These are phyloP conservation scores for Mellivora capensis DNA, from an alignment of 2,113 vertebrate species.

Conservation along the genomic window DNA sequence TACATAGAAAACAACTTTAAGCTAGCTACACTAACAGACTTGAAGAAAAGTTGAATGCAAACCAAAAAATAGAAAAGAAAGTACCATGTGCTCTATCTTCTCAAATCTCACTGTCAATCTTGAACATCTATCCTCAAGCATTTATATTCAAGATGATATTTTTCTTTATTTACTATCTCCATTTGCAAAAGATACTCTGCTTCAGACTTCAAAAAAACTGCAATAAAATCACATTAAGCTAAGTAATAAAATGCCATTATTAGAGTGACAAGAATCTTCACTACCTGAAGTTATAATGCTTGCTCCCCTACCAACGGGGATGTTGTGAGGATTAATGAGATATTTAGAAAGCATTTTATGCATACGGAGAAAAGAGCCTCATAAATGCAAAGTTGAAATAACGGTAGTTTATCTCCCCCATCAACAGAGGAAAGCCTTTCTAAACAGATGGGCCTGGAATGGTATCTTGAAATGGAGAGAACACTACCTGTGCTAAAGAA, in stretches of 20 bases:
- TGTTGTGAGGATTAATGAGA: slow-evolving; percentile 62
- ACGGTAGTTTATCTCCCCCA: slow-evolving; percentile 34
- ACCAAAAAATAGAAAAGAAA: neutral
- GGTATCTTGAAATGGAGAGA: slow-evolving; percentile 25
- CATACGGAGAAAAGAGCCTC: slow-evolving; percentile 35
- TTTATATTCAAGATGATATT: slow-evolving; percentile 7
- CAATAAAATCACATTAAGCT: slow-evolving; percentile 56
- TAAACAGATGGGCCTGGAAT: slow-evolving; percentile 49
- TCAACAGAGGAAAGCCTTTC: neutral
- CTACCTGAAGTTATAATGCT: slow-evolving; percentile 46
- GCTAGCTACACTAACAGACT: neutral
- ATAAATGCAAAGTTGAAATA: slow-evolving; percentile 45
- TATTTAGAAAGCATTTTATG: slow-evolving; percentile 64
- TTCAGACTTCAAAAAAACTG: slow-evolving; percentile 10
- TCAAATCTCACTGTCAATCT: neutral
- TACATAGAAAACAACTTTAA: neutral
- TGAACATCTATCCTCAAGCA: slow-evolving; percentile 25
- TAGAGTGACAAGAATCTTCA: slow-evolving; percentile 54
- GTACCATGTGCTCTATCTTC: neutral
- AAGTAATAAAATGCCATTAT: slow-evolving; percentile 63
- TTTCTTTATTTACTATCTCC: slow-evolving; percentile 46
- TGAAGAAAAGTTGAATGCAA: neutral
- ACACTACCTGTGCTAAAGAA: neutral
- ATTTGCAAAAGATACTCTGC: slow-evolving; percentile 44
- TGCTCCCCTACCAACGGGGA: slow-evolving; percentile 20